Conservation (phyloP, 2,888 invertebrate species). For the Meteorus colon region DNA sequence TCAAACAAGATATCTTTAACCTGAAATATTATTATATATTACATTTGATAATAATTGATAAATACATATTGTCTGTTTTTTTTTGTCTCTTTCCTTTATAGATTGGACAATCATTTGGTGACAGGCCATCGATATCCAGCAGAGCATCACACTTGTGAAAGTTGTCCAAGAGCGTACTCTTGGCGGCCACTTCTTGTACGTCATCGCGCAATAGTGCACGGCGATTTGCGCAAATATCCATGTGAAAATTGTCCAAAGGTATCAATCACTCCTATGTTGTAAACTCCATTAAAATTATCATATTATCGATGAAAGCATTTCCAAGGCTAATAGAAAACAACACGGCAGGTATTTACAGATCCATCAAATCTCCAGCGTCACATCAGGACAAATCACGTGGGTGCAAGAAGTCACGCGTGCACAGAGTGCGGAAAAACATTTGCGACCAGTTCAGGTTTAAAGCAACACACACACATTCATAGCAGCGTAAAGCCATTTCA, state of each 20-base stretch:
- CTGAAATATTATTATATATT: neutral
- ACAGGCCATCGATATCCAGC: constrained; percentile 85
- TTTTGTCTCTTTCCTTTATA: constrained; percentile 74
- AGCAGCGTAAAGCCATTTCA: constrained; percentile 98
- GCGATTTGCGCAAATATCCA: constrained; percentile 88
- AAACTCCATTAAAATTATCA: neutral
- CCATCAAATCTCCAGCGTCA: constrained; percentile 97
- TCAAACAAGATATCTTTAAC: constrained; percentile 44
- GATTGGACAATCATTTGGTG: constrained; percentile 89
- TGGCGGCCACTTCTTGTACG: constrained; percentile 87
- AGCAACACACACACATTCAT: constrained; percentile 99
- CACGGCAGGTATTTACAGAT: constrained; percentile 93
- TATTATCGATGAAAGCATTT: constrained; percentile 53
- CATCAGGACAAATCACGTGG: constrained; percentile 95
- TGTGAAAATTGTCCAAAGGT: constrained; percentile 95
- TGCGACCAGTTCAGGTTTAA: constrained; percentile 96
- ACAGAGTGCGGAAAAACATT: constrained; percentile 99
- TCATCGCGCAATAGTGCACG: constrained; percentile 87
- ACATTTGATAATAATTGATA: constrained; percentile 22
- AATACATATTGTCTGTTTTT: neutral
- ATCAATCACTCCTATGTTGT: constrained; percentile 63
- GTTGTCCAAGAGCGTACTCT: constrained; percentile 88
- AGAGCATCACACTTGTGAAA: constrained; percentile 87
- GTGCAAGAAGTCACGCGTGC: constrained; percentile 97
- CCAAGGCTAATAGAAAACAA: constrained; percentile 71